phyloP scores from a whole-genome alignment of 1,140 invertebrate species.

The Venturia canescens region DNA sequence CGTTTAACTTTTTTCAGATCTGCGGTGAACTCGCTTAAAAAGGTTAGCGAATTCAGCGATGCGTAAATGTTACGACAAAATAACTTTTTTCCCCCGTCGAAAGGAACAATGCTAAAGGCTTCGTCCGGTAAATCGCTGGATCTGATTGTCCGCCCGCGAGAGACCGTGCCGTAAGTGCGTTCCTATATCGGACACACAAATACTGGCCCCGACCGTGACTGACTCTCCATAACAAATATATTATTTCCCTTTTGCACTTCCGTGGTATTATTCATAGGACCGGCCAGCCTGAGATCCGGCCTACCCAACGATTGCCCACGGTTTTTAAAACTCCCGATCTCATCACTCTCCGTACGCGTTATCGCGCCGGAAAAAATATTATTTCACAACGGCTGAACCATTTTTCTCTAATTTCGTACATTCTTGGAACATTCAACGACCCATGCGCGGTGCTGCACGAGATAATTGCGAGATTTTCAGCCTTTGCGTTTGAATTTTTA shows the following conservation, averaged over 20 bases:
- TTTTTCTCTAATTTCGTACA: no score
- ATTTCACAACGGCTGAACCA: no score
- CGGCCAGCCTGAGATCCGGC: conserved; percentile 64
- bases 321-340: conserved; percentile 12
- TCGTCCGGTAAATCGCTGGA: conserved; percentile 67
- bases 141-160: conserved; percentile 60
- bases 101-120: conserved; percentile 51
- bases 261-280: conserved; percentile 73
- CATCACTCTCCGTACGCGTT: background rate
- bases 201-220: conserved; percentile 50
- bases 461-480: no score
- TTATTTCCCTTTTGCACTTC: conserved; percentile 71
- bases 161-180: conserved; percentile 2
- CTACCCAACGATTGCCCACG: conserved; percentile 54
- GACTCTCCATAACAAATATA: conserved; percentile 71
- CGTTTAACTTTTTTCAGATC: background rate
- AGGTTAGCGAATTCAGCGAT: conserved; percentile 33
- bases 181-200: conserved; percentile 54
- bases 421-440: no score
- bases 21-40: conserved; percentile 15
- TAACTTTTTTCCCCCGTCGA: conserved; percentile 33
- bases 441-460: no score
- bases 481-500: no score
- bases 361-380: conserved; percentile 18
- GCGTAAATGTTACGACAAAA: conserved; percentile 55